Evolutionary conservation across 2,888 invertebrate species (phyloP), one percentile per base, ranked within the genome.

Genomic region (Oscheius sp.): DNA sequence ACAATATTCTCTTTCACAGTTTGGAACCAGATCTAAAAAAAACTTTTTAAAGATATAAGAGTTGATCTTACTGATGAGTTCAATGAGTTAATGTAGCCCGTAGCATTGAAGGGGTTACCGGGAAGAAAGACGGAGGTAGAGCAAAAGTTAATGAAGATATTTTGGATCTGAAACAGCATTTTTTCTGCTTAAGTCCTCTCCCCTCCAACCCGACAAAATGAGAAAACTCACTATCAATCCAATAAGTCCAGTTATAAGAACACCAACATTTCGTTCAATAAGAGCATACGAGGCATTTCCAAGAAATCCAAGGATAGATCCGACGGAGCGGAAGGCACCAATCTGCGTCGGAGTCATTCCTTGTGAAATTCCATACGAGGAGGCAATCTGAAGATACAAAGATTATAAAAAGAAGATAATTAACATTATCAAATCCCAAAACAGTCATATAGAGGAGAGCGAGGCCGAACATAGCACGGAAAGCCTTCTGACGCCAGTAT

Each of bases 391-490:
- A 36, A 78, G 66, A 36, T 8, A 30, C n/a, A 33, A 14, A 22
- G 30, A 41, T n/a, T 17, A 17, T 3, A 41, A 4, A 24, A n/a
- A 3, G 28, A n/a, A 22, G 28, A 24, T 30, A 9, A 17, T 41
- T 45, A 32, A 82, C 81, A 56, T 83, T 83, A 61, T 83, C 83
- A 61, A 83, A 83, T 33, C 82, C 83, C 2, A 83, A 72, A 41
- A 83, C 83, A 6, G 83, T 83, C 74, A 83, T 75, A 68, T 75
- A 83, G 8, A 83, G 73, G 2, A 83, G 70, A n/a, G 82, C 67
- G 22, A 83, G 64, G 1, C 79, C 80, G 50, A 83, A 72, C 24
- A 78, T 81, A 0, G 83, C 77, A 5, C 74, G 65, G 62, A 73
- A 77, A 36, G 76, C 75, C 9, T 61, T 62, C 56, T 82, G 82